Evolutionary conservation across 2,888 invertebrate species (phyloP).

Genomic region (Tupiocoris notatus): DNA sequence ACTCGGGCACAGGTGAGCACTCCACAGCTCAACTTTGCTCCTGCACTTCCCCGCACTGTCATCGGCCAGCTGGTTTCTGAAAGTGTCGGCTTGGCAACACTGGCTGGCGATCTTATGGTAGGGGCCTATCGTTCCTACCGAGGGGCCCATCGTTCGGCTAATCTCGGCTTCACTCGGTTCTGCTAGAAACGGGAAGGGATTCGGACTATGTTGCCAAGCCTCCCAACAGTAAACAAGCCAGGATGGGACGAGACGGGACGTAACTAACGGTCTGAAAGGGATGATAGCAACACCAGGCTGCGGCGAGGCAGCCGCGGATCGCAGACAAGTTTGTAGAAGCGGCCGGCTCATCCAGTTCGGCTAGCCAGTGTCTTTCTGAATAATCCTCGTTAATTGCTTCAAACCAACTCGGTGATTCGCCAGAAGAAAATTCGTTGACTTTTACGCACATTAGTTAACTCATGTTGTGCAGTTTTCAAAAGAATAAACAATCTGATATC

Average conservation of each 20-base stretch:
- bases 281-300: neutral
- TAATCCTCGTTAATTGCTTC: no score
- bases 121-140: neutral
- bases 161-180: neutral
- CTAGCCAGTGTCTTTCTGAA: no score
- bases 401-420: no score
- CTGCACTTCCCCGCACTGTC: neutral
- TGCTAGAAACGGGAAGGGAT: neutral
- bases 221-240: neutral
- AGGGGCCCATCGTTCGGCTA: neutral
- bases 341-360: neutral
- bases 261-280: neutral
- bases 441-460: no score
- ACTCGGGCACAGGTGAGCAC: slow-evolving; percentile 18
- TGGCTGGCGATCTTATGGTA: neutral
- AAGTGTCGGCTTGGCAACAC: slow-evolving; percentile 34
- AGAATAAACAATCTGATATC: no score
- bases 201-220: neutral
- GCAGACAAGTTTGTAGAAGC: neutral
- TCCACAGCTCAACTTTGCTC: no score
- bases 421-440: no score
- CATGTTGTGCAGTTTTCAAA: no score
- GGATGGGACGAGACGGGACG: neutral
- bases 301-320: neutral
- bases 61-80: slow-evolving; percentile 30